Conservation (phyloP, 2,888 invertebrate species). For the Antheraea assamensis region DNA sequence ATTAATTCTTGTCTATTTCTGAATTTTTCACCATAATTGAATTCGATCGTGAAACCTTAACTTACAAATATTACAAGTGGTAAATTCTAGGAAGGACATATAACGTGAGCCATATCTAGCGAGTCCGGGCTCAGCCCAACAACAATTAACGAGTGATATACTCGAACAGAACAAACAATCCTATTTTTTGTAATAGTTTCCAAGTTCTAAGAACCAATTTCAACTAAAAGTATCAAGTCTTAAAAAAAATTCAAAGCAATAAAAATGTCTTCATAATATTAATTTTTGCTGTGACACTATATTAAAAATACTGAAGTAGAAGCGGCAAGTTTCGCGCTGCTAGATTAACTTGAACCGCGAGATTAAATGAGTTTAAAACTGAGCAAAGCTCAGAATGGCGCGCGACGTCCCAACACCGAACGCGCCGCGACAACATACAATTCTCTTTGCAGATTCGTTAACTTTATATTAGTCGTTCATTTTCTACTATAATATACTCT, state of each 20-base stretch:
- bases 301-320: background rate
- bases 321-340: background rate
- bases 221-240: no score
- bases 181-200: background rate
- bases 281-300: background rate
- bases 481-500: background rate
- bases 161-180: background rate
- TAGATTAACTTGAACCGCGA: constrained; percentile 2
- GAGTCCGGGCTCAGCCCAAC: no score
- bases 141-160: background rate
- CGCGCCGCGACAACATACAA: background rate
- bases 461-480: background rate
- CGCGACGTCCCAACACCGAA: background rate
- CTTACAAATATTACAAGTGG: no score
- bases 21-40: no score
- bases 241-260: no score
- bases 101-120: no score
- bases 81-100: no score
- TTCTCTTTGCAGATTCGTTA: background rate
- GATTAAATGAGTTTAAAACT: background rate
- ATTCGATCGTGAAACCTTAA: no score
- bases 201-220: background rate
- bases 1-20: no score
- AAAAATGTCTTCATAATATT: background rate
- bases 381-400: background rate